These are phyloP conservation scores for Miniopterus natalensis DNA, from an alignment of 2,113 vertebrate species.

Conservation along the genomic window DNA sequence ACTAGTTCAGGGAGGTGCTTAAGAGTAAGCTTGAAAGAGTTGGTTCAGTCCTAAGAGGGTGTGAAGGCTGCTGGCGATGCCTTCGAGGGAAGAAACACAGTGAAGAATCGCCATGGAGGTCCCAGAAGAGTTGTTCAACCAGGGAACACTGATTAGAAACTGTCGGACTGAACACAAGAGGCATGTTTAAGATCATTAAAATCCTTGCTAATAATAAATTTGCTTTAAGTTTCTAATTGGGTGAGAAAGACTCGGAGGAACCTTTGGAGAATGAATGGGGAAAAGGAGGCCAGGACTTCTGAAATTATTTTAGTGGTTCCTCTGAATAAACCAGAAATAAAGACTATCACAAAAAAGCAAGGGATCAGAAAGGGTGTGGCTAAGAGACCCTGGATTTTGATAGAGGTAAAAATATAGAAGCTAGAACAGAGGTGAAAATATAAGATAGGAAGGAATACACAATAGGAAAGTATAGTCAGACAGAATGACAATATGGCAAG, in stretches of 20 bases:
- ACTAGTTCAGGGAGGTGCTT: neutral
- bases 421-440: neutral
- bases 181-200: conserved; percentile 67
- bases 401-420: neutral
- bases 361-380: neutral
- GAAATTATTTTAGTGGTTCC: conserved; percentile 3
- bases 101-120: neutral
- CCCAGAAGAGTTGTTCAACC: conserved; percentile 48
- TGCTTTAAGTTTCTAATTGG: conserved; percentile 34
- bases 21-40: neutral
- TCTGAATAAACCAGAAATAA: neutral
- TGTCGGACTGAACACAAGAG: conserved; percentile 27
- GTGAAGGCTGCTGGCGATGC: neutral
- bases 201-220: conserved; percentile 66
- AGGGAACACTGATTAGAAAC: conserved; percentile 62
- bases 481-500: neutral
- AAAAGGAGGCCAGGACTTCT: neutral
- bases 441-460: neutral
- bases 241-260: neutral
- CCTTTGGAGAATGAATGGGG: neutral
- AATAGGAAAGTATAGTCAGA: neutral
- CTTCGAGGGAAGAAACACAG: neutral
- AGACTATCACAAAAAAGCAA: neutral
- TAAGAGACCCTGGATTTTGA: neutral
- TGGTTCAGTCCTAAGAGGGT: neutral